phyloP scores from a whole-genome alignment of 2,797 vertebrate species.

The Enteromius paludinosus region DNA sequence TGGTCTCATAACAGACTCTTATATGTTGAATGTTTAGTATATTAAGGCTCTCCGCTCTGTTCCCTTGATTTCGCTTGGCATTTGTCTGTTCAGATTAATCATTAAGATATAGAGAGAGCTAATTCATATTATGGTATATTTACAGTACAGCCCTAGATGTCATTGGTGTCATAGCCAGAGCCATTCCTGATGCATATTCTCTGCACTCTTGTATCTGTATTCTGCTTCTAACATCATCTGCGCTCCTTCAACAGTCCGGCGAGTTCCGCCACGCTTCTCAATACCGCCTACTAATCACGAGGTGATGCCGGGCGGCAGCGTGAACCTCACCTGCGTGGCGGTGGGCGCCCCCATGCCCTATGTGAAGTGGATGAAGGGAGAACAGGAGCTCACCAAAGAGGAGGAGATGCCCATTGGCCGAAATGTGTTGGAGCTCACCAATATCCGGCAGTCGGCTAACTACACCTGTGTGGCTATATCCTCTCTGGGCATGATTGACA shows the following conservation, averaged over 20 bases:
- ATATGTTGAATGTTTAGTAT: not conserved
- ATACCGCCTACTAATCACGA: slow-evolving; percentile 96
- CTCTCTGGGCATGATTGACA: slow-evolving; percentile 93
- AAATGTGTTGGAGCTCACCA: slow-evolving; percentile 91
- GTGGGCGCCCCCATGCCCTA: slow-evolving; percentile 97
- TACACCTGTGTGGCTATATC: slow-evolving; percentile 98
- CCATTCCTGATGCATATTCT: slow-evolving; percentile 15
- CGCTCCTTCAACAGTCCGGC: slow-evolving; percentile 88
- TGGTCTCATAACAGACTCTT: not conserved
- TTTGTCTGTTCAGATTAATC: slow-evolving; percentile 9
- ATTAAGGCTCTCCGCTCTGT: not conserved
- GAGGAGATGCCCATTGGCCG: slow-evolving; percentile 95
- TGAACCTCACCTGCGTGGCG: slow-evolving; percentile 96
- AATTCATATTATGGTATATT: not conserved
- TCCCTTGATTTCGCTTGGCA: not conserved
- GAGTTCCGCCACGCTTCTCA: slow-evolving; percentile 97
- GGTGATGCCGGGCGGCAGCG: slow-evolving; percentile 95
- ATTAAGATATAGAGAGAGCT: not conserved
- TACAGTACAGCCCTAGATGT: not conserved
- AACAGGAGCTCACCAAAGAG: slow-evolving; percentile 90
- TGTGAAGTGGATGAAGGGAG: slow-evolving; percentile 92
- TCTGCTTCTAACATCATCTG: slow-evolving; percentile 19
- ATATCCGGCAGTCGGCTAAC: slow-evolving; percentile 90
- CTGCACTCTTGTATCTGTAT: not conserved
- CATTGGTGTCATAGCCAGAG: slow-evolving; percentile 51